Base-by-base conservation (phyloP, 2,888 invertebrate genomes). In the Scotopteryx bipunctaria region DNA sequence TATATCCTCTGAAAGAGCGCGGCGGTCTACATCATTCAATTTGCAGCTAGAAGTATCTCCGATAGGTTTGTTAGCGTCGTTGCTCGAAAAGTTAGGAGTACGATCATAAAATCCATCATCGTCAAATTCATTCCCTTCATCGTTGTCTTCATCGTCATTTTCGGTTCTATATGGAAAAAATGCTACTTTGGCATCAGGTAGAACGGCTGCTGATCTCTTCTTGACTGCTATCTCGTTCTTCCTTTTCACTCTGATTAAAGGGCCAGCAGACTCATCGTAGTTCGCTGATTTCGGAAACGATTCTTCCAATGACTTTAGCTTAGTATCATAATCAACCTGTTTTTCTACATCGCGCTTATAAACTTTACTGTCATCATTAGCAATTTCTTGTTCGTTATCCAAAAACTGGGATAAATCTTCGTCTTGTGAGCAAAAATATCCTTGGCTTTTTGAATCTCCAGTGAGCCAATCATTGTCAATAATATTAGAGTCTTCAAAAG, bases 101-200 rank as follows among this genome's bases (percentile, higher is more conserved):
- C 82, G 76, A 55, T 91, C 91, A 59, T 86, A 89, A 64, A 91
- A 88, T 5, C 86, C 86, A 57, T 91, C 86, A 55, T 91, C 86
- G 37, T 91, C 86, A 62, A 89, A 91, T 67, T 91, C 91, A 62
- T 81, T 87, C 4, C 86, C 86, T 72, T 91, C 91, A 21, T 89
- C 85, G 49, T 81, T 87, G 38, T 86, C 88, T 56, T 84, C 87
- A 25, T 89, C 86, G 33, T 85, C 86, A 53, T 79, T 83, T 64
- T 86, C 86, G 23, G 81, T 73, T 61, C 71, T 76, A 41, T 80
- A 79, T 1, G 86, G 83, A 42, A 81, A 71, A 61, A 72, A 89
- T 15, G 84, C 83, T 9, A 82, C 76, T 64, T 85, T 87, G 5
- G 74, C 64, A 49, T 87, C 83, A 2, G 83, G 73, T 15, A 83